Percentiles rank a stretch among this genome's conserved stretches.
Conservation (phyloP, 1,140 invertebrate genomes). For the Mamestra configurata region DNA sequence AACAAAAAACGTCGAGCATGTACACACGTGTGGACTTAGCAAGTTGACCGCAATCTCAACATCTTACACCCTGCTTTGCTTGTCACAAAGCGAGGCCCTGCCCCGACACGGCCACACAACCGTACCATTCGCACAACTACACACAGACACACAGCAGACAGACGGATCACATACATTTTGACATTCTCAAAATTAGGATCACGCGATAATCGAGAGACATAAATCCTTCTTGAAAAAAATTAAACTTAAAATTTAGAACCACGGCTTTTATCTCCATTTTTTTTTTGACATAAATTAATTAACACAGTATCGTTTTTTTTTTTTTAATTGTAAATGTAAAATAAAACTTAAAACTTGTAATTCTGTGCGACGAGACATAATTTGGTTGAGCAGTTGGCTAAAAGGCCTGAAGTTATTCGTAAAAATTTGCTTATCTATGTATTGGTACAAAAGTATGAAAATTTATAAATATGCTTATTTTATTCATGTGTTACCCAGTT, state of each 20-base stretch:
- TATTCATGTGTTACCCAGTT: too few relatives aligned
- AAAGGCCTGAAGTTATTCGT: too few relatives aligned
- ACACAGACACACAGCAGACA: slow-evolving; percentile 5
- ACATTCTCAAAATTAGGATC: slow-evolving; percentile 40
- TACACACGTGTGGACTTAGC: too few relatives aligned
- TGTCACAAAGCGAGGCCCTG: not conserved
- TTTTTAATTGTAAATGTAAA: not conserved
- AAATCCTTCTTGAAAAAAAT: not conserved
- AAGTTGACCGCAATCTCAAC: slow-evolving; percentile 1
- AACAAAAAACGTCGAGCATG: too few relatives aligned
- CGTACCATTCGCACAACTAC: not conserved
- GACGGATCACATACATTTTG: slow-evolving; percentile 44
- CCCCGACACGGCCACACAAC: not conserved
- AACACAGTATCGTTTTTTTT: slow-evolving; percentile 21
- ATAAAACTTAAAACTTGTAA: not conserved
- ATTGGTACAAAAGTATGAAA: too few relatives aligned
- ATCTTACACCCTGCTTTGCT: not conserved
- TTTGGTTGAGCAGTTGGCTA: not conserved
- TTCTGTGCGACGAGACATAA: not conserved
- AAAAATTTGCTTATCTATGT: too few relatives aligned
- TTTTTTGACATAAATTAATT: slow-evolving; percentile 21
- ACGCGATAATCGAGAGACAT: slow-evolving; percentile 18
- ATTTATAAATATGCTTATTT: too few relatives aligned
- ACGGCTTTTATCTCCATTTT: not conserved
- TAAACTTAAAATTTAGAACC: slow-evolving; percentile 21